Conservation (phyloP, 2,888 invertebrate genomes). For the Hecatera dysodea region DNA sequence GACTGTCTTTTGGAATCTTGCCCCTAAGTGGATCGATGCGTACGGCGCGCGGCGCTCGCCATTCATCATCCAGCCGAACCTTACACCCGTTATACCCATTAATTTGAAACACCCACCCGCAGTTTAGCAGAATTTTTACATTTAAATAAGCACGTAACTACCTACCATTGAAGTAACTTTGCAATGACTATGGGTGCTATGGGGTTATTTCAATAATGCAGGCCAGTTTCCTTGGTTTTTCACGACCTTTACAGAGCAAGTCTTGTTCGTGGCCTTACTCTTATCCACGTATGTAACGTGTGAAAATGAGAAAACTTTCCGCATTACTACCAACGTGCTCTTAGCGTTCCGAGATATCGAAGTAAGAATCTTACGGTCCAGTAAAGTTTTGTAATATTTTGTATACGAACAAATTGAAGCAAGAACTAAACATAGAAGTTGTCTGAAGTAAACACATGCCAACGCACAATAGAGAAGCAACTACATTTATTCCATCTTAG, state of each 20-base stretch:
- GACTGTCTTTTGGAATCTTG: slow-evolving; percentile 71
- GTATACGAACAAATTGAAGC: slow-evolving; percentile 43
- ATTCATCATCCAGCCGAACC: slow-evolving; percentile 78
- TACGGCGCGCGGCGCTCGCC: slow-evolving; percentile 69
- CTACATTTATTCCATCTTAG: neutral
- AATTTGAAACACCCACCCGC: slow-evolving; percentile 67
- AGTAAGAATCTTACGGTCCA: slow-evolving; percentile 36
- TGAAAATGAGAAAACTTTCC: slow-evolving; percentile 53
- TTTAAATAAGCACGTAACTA: neutral
- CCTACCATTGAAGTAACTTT: neutral
- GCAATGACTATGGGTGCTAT: neutral
- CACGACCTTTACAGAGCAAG: neutral
- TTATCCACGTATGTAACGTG: slow-evolving; percentile 23
- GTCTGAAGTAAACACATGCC: slow-evolving; percentile 6
- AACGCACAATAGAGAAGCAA: neutral
- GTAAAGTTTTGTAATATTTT: slow-evolving; percentile 53
- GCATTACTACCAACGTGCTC: slow-evolving; percentile 45
- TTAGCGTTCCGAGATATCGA: slow-evolving; percentile 27
- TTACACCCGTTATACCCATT: slow-evolving; percentile 69
- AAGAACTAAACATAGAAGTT: slow-evolving; percentile 19
- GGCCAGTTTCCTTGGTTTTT: neutral
- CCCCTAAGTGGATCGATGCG: slow-evolving; percentile 79
- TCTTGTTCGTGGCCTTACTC: slow-evolving; percentile 8
- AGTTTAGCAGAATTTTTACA: slow-evolving; percentile 25
- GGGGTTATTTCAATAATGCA: neutral